Evolutionary conservation across 2,797 vertebrate genomes (phyloP), one percentile per base, ranked within the genome.

Genomic region (Lacerta bilineata): DNA sequence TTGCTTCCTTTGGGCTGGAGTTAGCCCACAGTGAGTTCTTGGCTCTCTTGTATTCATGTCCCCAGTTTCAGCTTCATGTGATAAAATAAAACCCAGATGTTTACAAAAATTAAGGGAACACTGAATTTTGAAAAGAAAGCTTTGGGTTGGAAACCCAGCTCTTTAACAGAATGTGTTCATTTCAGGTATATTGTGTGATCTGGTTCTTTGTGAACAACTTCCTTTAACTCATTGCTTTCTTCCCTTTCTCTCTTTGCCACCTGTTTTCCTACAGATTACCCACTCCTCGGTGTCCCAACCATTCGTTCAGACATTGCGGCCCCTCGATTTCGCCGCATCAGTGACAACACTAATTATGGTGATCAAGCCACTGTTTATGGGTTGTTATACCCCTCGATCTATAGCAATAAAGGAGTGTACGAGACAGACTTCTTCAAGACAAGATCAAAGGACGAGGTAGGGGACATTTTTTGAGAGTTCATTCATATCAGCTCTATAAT

Each of bases 391-490:
- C 98, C 98, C 4, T 97, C 97, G 2, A 84, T 98, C 81, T 97
- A 96, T 83, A 93, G 95, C 59, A 93, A 96, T 74, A 96, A 90
- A 2, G 98, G 98, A 55, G 97, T 98, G 66, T 93, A 97, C 6
- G 97, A 98, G 90, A 95, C 94, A 59, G 96, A 98, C 86, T 95
- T 98, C 91, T 96, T 98, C 76, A 96, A 95, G 88, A 95, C 97
- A 87, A 97, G 98, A 87, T 95, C 96, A 85, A 98, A 98, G 89
- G 88, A 96, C 50, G 97, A 99, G 98, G 98, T 99, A 97, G 50
- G 29, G 78, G 83, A 36, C 74, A 33, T 90, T 41, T 66, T 68
- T 68, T 85, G 39, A 88, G 75, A 85, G 59, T 59, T 33, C 15
- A 41, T 86, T 85, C n/a, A 64, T n/a, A 55, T 29, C 41, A 59